These are phyloP conservation scores for Hipparchia semele DNA, from an alignment of 2,888 invertebrate genomes.

Conservation along the genomic window DNA sequence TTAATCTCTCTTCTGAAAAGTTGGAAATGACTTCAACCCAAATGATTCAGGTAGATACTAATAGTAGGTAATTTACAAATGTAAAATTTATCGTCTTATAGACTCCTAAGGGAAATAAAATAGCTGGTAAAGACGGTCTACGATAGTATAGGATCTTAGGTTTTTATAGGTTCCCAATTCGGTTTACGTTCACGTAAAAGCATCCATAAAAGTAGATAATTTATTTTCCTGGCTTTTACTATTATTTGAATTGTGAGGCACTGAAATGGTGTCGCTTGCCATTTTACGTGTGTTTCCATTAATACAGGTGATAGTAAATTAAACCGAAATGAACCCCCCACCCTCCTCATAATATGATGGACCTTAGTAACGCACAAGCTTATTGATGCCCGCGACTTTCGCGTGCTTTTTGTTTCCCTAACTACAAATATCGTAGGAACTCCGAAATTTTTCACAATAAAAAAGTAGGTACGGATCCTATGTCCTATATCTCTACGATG, in stretches of 20 bases:
- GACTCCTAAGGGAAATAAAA: background rate
- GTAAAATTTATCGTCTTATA: background rate
- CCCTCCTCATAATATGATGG: background rate
- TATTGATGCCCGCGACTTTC: background rate
- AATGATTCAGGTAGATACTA: no score
- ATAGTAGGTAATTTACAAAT: no score
- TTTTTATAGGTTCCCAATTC: slow-evolving; percentile 30
- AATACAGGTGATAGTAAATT: no score
- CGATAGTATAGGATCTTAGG: slow-evolving; percentile 23
- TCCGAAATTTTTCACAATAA: background rate
- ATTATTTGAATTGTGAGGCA: slow-evolving; percentile 22
- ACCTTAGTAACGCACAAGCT: background rate
- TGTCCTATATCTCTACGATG: no score
- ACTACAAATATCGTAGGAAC: background rate
- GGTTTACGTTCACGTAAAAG: slow-evolving; percentile 34
- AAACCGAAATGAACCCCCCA: background rate
- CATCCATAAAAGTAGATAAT: slow-evolving; percentile 31
- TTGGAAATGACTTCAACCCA: no score
- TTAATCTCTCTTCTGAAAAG: no score
- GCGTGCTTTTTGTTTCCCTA: background rate
- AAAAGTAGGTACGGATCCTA: background rate
- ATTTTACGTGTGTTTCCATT: no score
- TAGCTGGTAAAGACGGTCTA: background rate
- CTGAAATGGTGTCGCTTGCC: background rate
- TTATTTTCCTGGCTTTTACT: slow-evolving; percentile 31